Evolutionary conservation across 2,888 invertebrate species (phyloP).

Genomic region (Chelonus formosanus): DNA sequence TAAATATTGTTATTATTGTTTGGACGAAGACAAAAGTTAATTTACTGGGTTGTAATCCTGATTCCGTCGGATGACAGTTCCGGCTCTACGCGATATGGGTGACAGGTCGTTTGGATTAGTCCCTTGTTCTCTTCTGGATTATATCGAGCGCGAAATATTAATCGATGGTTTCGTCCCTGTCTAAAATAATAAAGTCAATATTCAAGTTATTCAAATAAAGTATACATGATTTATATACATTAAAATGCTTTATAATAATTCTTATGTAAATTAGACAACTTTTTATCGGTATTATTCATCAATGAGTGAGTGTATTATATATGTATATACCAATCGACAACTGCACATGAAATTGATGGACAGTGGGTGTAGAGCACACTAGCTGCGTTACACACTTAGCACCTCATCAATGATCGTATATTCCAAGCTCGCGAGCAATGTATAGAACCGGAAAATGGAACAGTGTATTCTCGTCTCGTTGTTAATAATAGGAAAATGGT

Average conservation of each 20-base stretch:
- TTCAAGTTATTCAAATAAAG: background rate
- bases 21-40: conserved; percentile 55
- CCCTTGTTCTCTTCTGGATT: conserved; percentile 62
- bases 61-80: conserved; percentile 36
- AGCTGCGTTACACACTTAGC: no score
- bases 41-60: conserved; percentile 62
- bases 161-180: conserved; percentile 48
- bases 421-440: conserved; percentile 4
- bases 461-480: conserved; percentile 50
- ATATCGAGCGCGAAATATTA: conserved; percentile 63
- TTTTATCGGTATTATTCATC: background rate
- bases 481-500: conserved; percentile 64
- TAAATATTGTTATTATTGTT: conserved; percentile 13
- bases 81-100: conserved; percentile 38
- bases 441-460: conserved; percentile 39
- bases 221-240: background rate
- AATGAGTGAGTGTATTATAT: background rate
- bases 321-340: conserved; percentile 3
- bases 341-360: background rate
- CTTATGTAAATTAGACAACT: no score
- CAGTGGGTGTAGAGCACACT: no score
- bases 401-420: background rate
- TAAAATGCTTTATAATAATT: no score
- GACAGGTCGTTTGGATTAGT: conserved; percentile 58
- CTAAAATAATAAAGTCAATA: conserved; percentile 8